Evolutionary conservation across 2,888 invertebrate species (phyloP), one percentile per base, ranked within the genome.

Genomic region (Volucella zonaria): DNA sequence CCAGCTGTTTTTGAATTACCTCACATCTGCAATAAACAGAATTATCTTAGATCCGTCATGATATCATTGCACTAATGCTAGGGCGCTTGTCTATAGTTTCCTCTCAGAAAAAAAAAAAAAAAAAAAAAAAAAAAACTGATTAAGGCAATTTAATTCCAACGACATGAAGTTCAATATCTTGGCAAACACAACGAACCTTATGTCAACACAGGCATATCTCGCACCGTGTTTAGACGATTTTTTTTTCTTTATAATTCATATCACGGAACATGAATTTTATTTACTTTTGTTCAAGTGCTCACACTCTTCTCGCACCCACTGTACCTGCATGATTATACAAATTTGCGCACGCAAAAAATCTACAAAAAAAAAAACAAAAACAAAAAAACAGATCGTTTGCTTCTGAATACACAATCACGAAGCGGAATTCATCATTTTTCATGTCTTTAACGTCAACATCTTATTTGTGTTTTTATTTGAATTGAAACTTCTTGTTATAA

Each of bases 381-480:
- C n/a, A n/a, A n/a, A n/a, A 31, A 9, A 8, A n/a, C 40, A 42
- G 64, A 64, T 64, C 18, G 68, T 75, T 75, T 49, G 42, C 31
- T 47, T 52, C 15, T 59, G 31, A 71, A 59, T 15, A 38, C 76
- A 18, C 18, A 70, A 47, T 49, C 59, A 40, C 38, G 42, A 40
- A 8, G 52, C 23, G 14, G 54, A 49, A 14, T 14, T 58, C 58
- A 52, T 56, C 8, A 31, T 42, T 61, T 66, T 58, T 58, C 45
- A 56, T 56, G 14, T 47, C 59, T 45, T 64, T 67, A 66, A 81
- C 64, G 59, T 15, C 31, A 43, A 58, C 43, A 68, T 45, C 67
- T 62, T 45, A 43, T 75, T 62, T 73, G 66, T 74, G 59, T 54
- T 68, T 80, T 70, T 64, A 66, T 64, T 66, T 64, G 49, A 71